A percentile compares a stretch with the other conserved stretches of the same genome.
Evolutionary conservation across 2,113 vertebrate species (phyloP).

Genomic region (Lasiurus cinereus): DNA sequence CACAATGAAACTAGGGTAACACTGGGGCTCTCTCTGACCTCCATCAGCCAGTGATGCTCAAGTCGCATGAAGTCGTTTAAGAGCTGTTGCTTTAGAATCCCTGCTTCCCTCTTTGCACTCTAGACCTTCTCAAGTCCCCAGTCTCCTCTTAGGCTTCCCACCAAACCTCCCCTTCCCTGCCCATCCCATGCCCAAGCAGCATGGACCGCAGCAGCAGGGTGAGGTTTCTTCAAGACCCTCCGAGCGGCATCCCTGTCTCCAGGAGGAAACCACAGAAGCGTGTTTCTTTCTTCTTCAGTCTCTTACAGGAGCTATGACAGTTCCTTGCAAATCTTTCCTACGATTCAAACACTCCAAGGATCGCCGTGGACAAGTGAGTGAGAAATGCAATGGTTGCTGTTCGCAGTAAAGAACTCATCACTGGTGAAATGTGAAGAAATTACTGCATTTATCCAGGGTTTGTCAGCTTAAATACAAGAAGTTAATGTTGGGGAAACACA

Average conservation of each 20-base stretch:
- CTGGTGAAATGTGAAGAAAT: conserved; percentile 78
- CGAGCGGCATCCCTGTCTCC: conserved; percentile 17
- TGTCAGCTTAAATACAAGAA: conserved; percentile 82
- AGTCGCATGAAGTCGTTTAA: background rate
- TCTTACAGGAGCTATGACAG: conserved; percentile 71
- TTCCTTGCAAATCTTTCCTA: conserved; percentile 69
- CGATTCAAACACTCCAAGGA: conserved; percentile 75
- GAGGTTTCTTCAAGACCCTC: conserved; percentile 24
- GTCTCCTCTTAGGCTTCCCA: background rate
- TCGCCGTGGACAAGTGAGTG: conserved; percentile 80
- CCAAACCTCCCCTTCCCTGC: background rate
- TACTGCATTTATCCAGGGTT: conserved; percentile 79
- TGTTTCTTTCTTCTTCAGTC: conserved; percentile 64
- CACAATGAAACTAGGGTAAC: background rate
- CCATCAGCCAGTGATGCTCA: background rate
- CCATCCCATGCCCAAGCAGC: background rate
- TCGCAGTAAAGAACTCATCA: conserved; percentile 75
- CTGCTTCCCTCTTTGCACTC: background rate
- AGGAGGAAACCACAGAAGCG: conserved; percentile 61
- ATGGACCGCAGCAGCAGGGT: conserved; percentile 10
- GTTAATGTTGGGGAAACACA: conserved; percentile 83
- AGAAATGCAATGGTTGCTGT: conserved; percentile 81
- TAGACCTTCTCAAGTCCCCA: background rate
- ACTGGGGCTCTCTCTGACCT: background rate
- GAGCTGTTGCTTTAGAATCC: conserved; percentile 16